Percentiles rank a stretch among this genome's conserved stretches.
Evolutionary conservation across 2,113 vertebrate genomes (phyloP).

Genomic region (Tylochromis polylepis): DNA sequence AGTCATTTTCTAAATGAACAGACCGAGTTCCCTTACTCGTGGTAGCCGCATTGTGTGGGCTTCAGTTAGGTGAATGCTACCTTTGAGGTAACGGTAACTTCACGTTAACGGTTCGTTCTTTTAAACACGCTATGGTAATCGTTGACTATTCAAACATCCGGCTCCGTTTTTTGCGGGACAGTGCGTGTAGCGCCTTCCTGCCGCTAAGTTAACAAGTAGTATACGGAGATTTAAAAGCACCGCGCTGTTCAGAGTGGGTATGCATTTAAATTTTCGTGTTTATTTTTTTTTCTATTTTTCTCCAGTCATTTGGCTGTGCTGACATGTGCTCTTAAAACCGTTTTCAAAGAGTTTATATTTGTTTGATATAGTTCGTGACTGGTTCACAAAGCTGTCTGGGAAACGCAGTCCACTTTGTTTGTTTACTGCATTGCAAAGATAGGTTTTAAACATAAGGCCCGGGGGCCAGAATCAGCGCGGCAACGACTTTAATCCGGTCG

Average conservation of each 20-base stretch:
- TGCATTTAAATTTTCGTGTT: not conserved
- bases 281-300: not conserved
- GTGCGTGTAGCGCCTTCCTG: not conserved
- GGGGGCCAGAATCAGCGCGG: not conserved
- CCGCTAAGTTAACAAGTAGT: not conserved
- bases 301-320: not conserved
- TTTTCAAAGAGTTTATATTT: not conserved
- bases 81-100: not conserved
- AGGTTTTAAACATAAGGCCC: not conserved
- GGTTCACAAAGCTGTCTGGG: not conserved
- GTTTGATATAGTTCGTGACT: not conserved
- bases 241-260: not conserved
- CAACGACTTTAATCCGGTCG: not conserved
- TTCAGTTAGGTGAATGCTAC: not conserved
- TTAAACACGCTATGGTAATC: not conserved
- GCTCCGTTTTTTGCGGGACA: not conserved
- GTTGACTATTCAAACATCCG: not conserved
- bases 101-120: not conserved
- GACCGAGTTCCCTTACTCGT: not conserved
- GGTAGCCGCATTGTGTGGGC: constrained; percentile 6
- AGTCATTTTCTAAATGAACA: not conserved
- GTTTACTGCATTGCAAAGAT: not conserved
- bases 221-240: not conserved
- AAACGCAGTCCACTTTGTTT: not conserved
- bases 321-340: not conserved